Base-by-base conservation (phyloP, 2,113 vertebrate species). In the Ophiodon elongatus region DNA sequence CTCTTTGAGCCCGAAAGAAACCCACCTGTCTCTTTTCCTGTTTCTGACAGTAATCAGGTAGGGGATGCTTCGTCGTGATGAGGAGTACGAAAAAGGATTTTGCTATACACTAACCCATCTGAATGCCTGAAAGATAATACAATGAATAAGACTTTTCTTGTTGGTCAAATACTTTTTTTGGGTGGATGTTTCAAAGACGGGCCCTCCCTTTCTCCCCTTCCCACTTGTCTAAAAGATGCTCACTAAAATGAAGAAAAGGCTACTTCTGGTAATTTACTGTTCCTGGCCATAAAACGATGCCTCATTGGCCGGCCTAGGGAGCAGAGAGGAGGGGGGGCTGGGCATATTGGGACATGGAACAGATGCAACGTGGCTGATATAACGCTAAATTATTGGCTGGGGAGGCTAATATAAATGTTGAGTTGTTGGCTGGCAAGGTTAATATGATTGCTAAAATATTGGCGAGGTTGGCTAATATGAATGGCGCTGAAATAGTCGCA, bases 391-490 rank as follows among this genome's bases (percentile, higher is more conserved):
- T 41, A 88, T 85, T 85, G 87, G 63, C 60, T 23, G 19, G 69
- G 56, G 29, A 19, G 73, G 79, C 70, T 73, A 80, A 79, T 85
- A 75, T 77, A 89, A 88, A 85, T 66, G 67, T 65, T 80, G 74
- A 76, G 9, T 81, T 31, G 72, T 71, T 89, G 83, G 83, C 87
- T 76, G 78, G 84, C 87, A 84, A 80, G 66, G 89, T 91, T 91
- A 88, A 88, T 89, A 90, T 91, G 87, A 90, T 88, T 88, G 83
- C 86, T 70, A 70, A 83, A 89, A 87, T 79, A 88, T 83, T 91
- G 86, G 85, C 67, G n/a, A 41, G 81, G 79, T 75, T 52, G 80
- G 59, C 56, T 80, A 67, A 79, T 72, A 66, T 69, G 75, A 80
- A 85, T 17, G 59, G 37, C 0, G 7, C 76, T 85, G 71, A 85